Percentiles rank a stretch among this genome's conserved stretches.
Conservation (phyloP, 2,888 invertebrate species). For the Mythimna lalbum region DNA sequence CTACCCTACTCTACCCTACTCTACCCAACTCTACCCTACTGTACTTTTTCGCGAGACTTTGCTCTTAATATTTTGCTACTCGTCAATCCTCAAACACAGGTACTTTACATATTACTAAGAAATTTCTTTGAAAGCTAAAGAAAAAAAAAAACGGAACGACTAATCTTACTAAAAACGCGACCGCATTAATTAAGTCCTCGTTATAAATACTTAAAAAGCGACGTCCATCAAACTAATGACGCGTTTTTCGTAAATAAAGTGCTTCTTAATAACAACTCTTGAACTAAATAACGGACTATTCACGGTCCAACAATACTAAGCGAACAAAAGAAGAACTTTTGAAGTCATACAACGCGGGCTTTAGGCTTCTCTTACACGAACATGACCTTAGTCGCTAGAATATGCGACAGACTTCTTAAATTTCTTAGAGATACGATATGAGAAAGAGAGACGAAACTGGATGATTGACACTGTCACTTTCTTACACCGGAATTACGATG, state of each 20-base stretch:
- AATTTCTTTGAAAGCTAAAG: not conserved
- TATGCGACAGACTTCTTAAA: too few species aligned
- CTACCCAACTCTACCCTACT: too few species aligned
- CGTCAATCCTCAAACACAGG: not conserved
- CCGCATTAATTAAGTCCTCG: slow-evolving; percentile 12
- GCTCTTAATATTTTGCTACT: too few species aligned
- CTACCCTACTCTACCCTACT: too few species aligned
- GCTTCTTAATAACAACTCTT: slow-evolving; percentile 38
- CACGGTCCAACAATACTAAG: slow-evolving; percentile 35
- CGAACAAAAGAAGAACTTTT: slow-evolving; percentile 42
- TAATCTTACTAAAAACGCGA: not conserved
- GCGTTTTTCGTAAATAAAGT: slow-evolving; percentile 31
- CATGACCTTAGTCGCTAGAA: not conserved
- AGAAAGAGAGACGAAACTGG: not conserved
- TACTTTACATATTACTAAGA: not conserved
- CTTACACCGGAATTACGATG: not conserved
- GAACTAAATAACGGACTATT: slow-evolving; percentile 41
- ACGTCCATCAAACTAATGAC: slow-evolving; percentile 39
- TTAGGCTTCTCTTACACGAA: not conserved
- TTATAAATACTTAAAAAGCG: slow-evolving; percentile 30
- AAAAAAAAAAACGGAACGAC: not conserved
- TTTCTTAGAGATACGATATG: not conserved
- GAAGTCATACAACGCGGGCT: slow-evolving; percentile 7
- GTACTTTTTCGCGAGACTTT: too few species aligned
- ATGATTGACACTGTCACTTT: not conserved